A percentile compares a stretch with the other conserved stretches of the same genome.
phyloP scores from a whole-genome alignment of 2,888 invertebrate genomes.

The Calameuta idolon region DNA sequence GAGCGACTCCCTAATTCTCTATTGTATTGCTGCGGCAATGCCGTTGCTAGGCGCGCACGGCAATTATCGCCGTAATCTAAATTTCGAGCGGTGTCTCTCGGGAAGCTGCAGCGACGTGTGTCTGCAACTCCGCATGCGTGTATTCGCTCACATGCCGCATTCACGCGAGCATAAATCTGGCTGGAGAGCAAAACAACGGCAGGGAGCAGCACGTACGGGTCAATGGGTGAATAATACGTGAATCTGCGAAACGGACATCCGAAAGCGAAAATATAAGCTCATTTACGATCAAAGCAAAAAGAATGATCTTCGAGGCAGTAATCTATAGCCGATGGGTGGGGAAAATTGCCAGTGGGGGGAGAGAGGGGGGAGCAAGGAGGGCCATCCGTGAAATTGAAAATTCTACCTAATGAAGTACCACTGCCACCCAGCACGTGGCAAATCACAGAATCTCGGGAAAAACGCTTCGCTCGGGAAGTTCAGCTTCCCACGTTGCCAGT shows the following conservation, averaged over 20 bases:
- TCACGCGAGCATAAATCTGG: conserved; percentile 35
- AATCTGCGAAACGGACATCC: too few species aligned
- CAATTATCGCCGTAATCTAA: conserved; percentile 59
- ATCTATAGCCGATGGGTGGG: too few species aligned
- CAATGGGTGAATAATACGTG: too few species aligned
- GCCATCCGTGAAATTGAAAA: conserved; percentile 64
- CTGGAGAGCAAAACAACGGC: background rate
- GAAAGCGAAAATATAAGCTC: too few species aligned
- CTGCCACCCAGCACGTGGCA: conserved; percentile 66
- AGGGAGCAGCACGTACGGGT: too few species aligned
- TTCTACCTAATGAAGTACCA: conserved; percentile 63
- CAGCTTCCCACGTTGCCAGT: conserved; percentile 38
- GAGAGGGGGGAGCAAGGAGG: conserved; percentile 31
- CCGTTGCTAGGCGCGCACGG: conserved; percentile 7
- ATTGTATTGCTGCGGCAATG: too few species aligned
- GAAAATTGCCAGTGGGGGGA: conserved; percentile 18
- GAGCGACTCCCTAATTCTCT: background rate
- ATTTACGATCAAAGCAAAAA: too few species aligned
- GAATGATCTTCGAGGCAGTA: too few species aligned
- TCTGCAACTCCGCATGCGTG: conserved; percentile 27
- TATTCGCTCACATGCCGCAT: conserved; percentile 30
- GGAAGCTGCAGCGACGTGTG: too few species aligned
- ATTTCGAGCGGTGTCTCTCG: conserved; percentile 13
- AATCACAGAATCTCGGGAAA: conserved; percentile 55
- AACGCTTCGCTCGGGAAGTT: conserved; percentile 39